Percentiles rank a stretch among this genome's conserved stretches.
Evolutionary conservation across 1,140 invertebrate species (phyloP).

Genomic region (Yoshiicerus persimilis): DNA sequence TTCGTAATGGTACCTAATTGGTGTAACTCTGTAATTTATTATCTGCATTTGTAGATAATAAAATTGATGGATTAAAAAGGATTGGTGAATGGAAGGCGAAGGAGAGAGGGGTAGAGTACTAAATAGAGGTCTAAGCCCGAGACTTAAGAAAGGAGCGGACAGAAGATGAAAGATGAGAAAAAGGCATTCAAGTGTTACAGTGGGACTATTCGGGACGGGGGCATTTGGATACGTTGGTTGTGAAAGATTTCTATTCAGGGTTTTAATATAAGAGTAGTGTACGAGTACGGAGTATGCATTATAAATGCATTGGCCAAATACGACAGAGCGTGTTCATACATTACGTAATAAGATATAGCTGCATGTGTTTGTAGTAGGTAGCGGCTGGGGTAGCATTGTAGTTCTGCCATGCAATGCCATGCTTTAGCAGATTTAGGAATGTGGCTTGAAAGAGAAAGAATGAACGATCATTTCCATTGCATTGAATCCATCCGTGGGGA

Average conservation of each 20-base stretch:
- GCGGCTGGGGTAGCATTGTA: background rate
- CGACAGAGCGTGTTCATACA: no score
- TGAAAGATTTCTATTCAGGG: background rate
- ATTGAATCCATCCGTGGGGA: background rate
- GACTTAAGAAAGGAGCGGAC: background rate
- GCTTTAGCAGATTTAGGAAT: background rate
- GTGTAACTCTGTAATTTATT: no score
- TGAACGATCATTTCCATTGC: background rate
- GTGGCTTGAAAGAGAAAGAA: background rate
- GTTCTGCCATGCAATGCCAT: background rate
- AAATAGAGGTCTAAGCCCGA: background rate
- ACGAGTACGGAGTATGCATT: background rate
- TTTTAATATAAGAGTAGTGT: background rate
- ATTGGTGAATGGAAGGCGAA: background rate
- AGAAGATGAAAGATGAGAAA: slow-evolving; percentile 4
- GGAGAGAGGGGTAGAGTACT: background rate
- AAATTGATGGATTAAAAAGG: background rate
- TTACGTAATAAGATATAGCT: no score
- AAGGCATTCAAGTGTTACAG: background rate
- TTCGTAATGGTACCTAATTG: no score
- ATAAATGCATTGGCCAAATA: no score
- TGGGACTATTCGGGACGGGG: background rate
- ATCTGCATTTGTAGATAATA: background rate
- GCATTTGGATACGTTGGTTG: background rate
- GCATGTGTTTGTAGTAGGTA: no score